Percentiles rank a stretch among this genome's conserved stretches.
Conservation (phyloP, 2,797 vertebrate species). For the Argyrosomus regius region DNA sequence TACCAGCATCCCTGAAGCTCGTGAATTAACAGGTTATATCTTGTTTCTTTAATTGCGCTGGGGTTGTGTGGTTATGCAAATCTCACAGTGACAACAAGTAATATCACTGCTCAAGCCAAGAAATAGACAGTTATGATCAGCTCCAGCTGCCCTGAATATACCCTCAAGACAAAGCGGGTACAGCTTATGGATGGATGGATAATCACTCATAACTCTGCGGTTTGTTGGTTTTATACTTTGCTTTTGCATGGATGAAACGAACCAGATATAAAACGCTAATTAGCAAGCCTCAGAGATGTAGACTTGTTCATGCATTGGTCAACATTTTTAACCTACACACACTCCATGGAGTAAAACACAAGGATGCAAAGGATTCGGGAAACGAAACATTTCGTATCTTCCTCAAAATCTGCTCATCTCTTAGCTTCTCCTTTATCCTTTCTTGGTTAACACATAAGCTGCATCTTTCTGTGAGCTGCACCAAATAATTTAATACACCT, state of each 20-base stretch:
- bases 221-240: background rate
- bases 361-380: background rate
- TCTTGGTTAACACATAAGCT: background rate
- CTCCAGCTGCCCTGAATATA: background rate
- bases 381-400: background rate
- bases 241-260: background rate
- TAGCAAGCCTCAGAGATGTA: background rate
- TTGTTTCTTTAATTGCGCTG: background rate
- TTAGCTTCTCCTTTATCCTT: background rate
- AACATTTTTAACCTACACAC: background rate
- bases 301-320: background rate
- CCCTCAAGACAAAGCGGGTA: background rate
- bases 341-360: too few species aligned
- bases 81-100: background rate
- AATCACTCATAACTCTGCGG: background rate
- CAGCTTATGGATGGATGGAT: background rate
- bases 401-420: background rate
- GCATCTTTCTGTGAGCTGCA: background rate
- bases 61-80: background rate
- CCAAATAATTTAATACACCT: background rate
- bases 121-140: background rate
- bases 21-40: background rate
- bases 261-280: background rate
- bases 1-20: background rate
- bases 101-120: background rate